A percentile compares a stretch with the other conserved stretches of the same genome.
Conservation (phyloP, 2,797 vertebrate species). For the Liparis tanakae region DNA sequence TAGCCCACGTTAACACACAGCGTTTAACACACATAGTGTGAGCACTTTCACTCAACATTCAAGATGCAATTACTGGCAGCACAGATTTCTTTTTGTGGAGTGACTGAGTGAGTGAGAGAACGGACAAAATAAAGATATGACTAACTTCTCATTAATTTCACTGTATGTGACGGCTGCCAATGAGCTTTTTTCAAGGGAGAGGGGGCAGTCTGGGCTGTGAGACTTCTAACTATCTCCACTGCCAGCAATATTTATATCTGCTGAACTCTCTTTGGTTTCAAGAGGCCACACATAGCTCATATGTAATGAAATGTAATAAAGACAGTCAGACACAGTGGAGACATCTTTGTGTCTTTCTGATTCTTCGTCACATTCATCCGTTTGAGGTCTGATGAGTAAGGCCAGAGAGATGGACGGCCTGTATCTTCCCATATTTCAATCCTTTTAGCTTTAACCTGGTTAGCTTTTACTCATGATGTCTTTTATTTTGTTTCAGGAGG, state of each 20-base stretch:
- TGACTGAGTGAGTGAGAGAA: conserved; percentile 60
- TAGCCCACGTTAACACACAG: conserved; percentile 57
- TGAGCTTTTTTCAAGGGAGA: conserved; percentile 40
- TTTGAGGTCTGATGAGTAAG: conserved; percentile 40
- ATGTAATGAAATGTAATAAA: conserved; percentile 70
- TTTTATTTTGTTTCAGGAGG: conserved; percentile 85
- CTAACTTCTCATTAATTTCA: conserved; percentile 72
- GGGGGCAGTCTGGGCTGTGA: conserved; percentile 47
- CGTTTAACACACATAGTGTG: conserved; percentile 33
- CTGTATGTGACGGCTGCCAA: conserved; percentile 64
- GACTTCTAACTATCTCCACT: conserved; percentile 50
- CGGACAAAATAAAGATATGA: conserved; percentile 69
- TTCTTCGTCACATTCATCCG: conserved; percentile 55
- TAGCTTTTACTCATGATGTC: conserved; percentile 17
- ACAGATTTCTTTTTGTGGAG: conserved; percentile 66
- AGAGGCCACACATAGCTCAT: conserved; percentile 55
- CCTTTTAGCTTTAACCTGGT: neutral
- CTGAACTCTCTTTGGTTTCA: conserved; percentile 59
- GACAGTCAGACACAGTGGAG: conserved; percentile 51
- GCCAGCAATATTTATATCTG: conserved; percentile 65
- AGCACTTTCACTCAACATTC: conserved; percentile 64
- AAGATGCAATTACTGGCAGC: conserved; percentile 65
- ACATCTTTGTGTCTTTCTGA: conserved; percentile 56
- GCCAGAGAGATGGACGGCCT: conserved; percentile 15
- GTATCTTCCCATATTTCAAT: conserved; percentile 18